A percentile compares a stretch with the other conserved stretches of the same genome.
These are phyloP conservation scores for Herminia tarsipennalis DNA, from an alignment of 2,888 invertebrate species.

Conservation along the genomic window DNA sequence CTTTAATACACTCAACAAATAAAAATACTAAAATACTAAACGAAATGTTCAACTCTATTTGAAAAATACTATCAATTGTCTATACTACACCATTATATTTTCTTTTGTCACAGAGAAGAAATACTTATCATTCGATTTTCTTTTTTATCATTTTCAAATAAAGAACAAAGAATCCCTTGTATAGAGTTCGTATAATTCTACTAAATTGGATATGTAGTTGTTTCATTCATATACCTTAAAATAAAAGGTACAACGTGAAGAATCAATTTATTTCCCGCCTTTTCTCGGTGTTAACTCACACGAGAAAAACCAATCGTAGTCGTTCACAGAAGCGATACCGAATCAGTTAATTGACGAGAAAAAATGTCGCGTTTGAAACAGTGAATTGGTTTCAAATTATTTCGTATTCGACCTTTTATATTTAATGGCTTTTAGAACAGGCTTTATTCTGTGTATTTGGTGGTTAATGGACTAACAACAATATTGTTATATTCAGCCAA, in stretches of 20 bases:
- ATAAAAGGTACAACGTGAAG: background rate
- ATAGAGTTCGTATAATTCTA: too few relatives aligned
- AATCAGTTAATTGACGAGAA: conserved; percentile 4
- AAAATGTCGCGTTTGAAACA: conserved; percentile 1
- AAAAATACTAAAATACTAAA: too few relatives aligned
- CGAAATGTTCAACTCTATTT: too few relatives aligned
- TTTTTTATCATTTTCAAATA: conserved; percentile 8
- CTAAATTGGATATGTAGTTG: conserved; percentile 12
- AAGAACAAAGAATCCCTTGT: too few relatives aligned
- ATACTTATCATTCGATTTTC: background rate
- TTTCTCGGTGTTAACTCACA: conserved; percentile 9
- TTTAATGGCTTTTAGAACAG: background rate
- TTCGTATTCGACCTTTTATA: background rate
- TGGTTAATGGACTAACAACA: background rate
- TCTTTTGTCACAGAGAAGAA: background rate
- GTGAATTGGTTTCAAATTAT: background rate
- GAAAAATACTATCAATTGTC: too few relatives aligned
- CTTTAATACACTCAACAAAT: too few relatives aligned
- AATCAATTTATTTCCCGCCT: conserved; percentile 11
- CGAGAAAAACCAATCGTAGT: conserved; percentile 13
- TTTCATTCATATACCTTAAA: conserved; percentile 5
- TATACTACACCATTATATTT: too few relatives aligned
- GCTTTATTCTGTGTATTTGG: background rate
- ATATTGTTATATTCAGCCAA: too few relatives aligned
- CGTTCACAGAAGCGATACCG: background rate